Evolutionary conservation across 2,113 vertebrate species (phyloP).

Genomic region (Lophius piscatorius): DNA sequence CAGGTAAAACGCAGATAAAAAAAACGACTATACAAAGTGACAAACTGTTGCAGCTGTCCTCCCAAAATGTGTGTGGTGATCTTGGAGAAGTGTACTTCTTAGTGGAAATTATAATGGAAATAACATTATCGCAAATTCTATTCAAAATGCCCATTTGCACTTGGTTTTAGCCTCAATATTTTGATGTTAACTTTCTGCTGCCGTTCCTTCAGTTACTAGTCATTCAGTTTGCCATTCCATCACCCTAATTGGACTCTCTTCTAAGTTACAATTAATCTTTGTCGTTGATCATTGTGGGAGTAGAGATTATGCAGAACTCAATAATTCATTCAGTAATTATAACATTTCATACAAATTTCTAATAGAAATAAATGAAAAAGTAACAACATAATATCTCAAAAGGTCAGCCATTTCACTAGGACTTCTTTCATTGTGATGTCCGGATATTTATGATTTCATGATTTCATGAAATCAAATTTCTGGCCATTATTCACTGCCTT

Average conservation of each 20-base stretch:
- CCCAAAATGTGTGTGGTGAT: neutral
- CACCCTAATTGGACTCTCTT: constrained; percentile 10
- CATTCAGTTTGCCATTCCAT: neutral
- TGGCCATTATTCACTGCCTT: too few species aligned
- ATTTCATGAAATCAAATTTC: too few species aligned
- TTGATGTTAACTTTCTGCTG: neutral
- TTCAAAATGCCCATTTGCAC: neutral
- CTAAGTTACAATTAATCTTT: neutral
- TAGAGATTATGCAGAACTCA: too few species aligned
- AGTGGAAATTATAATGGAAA: neutral
- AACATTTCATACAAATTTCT: too few species aligned
- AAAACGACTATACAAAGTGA: neutral
- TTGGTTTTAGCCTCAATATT: constrained; percentile 5
- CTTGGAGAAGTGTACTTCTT: neutral
- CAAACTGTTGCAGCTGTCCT: neutral
- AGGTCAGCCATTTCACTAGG: too few species aligned
- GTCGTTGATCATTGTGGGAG: too few species aligned
- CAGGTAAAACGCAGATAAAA: constrained; percentile 58
- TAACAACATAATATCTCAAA: too few species aligned
- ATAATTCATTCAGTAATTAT: too few species aligned
- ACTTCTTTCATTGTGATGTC: too few species aligned
- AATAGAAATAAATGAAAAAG: too few species aligned
- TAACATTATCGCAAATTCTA: neutral
- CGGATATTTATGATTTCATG: too few species aligned
- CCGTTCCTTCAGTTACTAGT: neutral